Percentiles rank a stretch among this genome's conserved stretches.
These are phyloP conservation scores for Cochlearius cochlearius DNA, from an alignment of 2,113 vertebrate species.

Conservation along the genomic window DNA sequence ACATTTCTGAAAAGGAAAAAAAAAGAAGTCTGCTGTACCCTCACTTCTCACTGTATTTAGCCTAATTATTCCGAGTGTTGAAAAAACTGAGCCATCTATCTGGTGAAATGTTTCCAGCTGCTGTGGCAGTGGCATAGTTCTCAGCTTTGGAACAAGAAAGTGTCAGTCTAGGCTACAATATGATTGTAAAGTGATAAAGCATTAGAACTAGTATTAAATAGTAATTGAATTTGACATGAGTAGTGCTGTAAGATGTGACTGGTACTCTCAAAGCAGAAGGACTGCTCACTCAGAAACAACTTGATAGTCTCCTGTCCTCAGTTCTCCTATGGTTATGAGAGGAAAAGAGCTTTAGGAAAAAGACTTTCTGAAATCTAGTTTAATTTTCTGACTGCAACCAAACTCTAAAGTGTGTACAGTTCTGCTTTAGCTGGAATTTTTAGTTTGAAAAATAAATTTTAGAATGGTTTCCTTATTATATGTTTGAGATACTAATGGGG, in stretches of 20 bases:
- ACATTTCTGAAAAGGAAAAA: not conserved
- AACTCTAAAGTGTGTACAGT: not conserved
- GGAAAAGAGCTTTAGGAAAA: not conserved
- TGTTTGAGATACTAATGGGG: not conserved
- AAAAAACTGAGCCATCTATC: constrained; percentile 33
- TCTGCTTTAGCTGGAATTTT: not conserved
- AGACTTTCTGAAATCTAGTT: not conserved
- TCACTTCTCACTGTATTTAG: not conserved
- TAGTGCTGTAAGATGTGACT: not conserved
- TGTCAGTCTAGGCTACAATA: not conserved
- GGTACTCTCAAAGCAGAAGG: not conserved
- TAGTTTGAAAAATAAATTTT: not conserved
- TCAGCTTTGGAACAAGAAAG: constrained; percentile 13
- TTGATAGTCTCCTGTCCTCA: not conserved
- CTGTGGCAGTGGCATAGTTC: constrained; percentile 13
- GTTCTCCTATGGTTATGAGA: not conserved
- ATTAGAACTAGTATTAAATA: not conserved
- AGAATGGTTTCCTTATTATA: not conserved
- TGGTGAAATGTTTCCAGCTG: constrained; percentile 16
- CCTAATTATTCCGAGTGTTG: not conserved
- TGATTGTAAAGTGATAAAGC: not conserved
- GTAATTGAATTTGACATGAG: not conserved
- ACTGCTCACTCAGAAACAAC: not conserved
- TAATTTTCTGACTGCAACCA: not conserved
- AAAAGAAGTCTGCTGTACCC: not conserved